Evolutionary conservation across 1,140 invertebrate species (phyloP), one percentile per base, ranked within the genome.

Genomic region (Euglossa dilemma): DNA sequence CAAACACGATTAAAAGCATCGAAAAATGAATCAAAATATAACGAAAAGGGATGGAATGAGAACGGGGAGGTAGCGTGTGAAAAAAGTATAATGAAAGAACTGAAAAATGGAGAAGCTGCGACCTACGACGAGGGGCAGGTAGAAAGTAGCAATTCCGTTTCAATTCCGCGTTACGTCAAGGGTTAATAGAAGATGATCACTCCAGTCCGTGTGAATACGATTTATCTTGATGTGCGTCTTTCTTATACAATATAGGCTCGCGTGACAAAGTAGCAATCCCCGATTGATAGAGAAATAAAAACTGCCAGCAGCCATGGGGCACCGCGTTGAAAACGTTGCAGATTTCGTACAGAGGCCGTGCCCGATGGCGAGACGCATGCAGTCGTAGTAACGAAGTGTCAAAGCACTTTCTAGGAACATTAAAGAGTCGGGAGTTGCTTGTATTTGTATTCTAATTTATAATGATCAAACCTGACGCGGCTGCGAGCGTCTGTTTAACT

Each of bases 401-500:
- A 76, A 82, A 76, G 72, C 54, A 82, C 56, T 63, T 76, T 82
- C 80, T 76, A 76, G 67, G 80, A 82, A 82, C 73, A 76, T 50
- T 82, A 67, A 82, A 82, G 54, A 54, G 63, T 74, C 45, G 71
- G n/a, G 61, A 75, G 57, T 56, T 63, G 45, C 56, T 75, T 75
- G 74, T 76, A 76, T 76, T 76, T 76, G 74, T 76, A 76, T 76
- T 64, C 74, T 76, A 76, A 76, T 64, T 76, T 76, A 50, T 76
- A 76, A 76, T 76, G 74, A 76, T 76, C 59, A 76, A 52, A 76
- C 52, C 59, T 52, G 59, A 18, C 54, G 56, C 54, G 54, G 64
- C 20, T 43, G 64, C 28, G 25, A 1, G 45, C 0, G 73, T 23
- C 73, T 47, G 57, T 61, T 63, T 75, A 61, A 75, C 63, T 63